A percentile compares a stretch with the other conserved stretches of the same genome.
Conservation (phyloP, 2,113 vertebrate species). For the Megaleporinus macrocephalus region DNA sequence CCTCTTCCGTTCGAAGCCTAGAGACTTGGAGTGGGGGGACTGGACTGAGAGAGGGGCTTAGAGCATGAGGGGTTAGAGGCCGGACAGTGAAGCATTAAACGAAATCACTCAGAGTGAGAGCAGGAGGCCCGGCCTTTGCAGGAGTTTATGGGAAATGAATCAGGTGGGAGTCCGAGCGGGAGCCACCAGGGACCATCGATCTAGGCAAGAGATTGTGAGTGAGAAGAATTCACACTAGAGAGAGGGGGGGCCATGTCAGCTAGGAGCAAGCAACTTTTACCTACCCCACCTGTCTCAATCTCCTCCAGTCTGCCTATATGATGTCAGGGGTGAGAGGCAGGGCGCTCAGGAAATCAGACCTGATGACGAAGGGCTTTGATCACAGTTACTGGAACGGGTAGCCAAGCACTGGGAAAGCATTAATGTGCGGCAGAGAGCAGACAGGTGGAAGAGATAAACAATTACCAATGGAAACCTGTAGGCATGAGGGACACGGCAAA, state of each 20-base stretch:
- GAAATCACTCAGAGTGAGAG: conserved; percentile 40
- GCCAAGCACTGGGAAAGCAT: conserved; percentile 3
- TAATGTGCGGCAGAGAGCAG: conserved; percentile 6
- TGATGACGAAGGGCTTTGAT: not conserved
- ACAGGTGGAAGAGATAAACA: conserved; percentile 27
- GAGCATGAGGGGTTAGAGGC: conserved; percentile 34
- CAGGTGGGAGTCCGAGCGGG: conserved; percentile 38
- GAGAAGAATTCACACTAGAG: not conserved
- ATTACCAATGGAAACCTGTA: not conserved
- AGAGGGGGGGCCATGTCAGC: conserved; percentile 15
- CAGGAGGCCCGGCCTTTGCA: conserved; percentile 26
- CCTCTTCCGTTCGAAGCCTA: conserved; percentile 16
- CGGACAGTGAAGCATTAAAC: conserved; percentile 51
- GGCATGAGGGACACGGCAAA: not conserved
- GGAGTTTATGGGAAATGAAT: conserved; percentile 55
- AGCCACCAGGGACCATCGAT: conserved; percentile 45
- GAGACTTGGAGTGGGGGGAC: not conserved
- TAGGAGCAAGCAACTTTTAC: conserved; percentile 13
- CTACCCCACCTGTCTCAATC: not conserved
- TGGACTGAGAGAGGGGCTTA: conserved; percentile 24
- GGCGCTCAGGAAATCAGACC: conserved; percentile 2
- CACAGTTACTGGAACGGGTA: not conserved
- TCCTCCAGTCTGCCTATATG: not conserved
- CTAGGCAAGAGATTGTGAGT: conserved; percentile 1
- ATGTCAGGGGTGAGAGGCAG: conserved; percentile 20